Evolutionary conservation across 2,797 vertebrate species (phyloP).

Genomic region (Neostethus bicornis): DNA sequence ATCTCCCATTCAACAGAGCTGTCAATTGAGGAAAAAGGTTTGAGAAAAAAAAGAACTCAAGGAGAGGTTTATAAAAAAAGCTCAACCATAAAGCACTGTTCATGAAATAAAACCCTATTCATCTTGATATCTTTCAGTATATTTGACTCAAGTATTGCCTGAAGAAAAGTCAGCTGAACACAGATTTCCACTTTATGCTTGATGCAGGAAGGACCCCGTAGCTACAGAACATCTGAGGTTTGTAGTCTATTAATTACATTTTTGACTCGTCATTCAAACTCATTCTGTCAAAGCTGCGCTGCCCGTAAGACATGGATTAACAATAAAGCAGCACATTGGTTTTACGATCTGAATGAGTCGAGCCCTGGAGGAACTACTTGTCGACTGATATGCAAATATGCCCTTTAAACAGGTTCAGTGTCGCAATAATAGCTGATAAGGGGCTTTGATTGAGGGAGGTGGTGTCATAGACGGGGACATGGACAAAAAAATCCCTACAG

Average conservation of each 20-base stretch:
- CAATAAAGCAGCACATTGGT: constrained; percentile 41
- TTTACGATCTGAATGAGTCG: constrained; percentile 43
- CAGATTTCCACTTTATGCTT: constrained; percentile 23
- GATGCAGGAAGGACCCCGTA: constrained; percentile 48
- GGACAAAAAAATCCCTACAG: background rate
- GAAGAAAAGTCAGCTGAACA: constrained; percentile 1
- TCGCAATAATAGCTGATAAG: constrained; percentile 55
- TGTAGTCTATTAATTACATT: constrained; percentile 59
- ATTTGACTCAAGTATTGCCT: background rate
- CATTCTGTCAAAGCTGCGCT: constrained; percentile 13
- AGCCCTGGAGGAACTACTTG: constrained; percentile 29
- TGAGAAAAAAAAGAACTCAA: background rate
- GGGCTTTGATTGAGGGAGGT: constrained; percentile 22
- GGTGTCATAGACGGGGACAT: constrained; percentile 35
- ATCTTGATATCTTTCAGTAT: too few relatives aligned
- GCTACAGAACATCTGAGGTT: constrained; percentile 33
- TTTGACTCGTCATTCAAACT: constrained; percentile 34
- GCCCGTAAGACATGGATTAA: constrained; percentile 34
- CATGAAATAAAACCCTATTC: too few relatives aligned
- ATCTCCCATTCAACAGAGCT: constrained; percentile 41
- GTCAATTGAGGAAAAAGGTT: constrained; percentile 38
- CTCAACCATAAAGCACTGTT: background rate
- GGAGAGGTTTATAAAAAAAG: too few relatives aligned
- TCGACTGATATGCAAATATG: constrained; percentile 59
- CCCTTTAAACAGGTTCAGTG: constrained; percentile 57